Evolutionary conservation across 2,113 vertebrate species (phyloP).

Genomic region (Pipa parva): DNA sequence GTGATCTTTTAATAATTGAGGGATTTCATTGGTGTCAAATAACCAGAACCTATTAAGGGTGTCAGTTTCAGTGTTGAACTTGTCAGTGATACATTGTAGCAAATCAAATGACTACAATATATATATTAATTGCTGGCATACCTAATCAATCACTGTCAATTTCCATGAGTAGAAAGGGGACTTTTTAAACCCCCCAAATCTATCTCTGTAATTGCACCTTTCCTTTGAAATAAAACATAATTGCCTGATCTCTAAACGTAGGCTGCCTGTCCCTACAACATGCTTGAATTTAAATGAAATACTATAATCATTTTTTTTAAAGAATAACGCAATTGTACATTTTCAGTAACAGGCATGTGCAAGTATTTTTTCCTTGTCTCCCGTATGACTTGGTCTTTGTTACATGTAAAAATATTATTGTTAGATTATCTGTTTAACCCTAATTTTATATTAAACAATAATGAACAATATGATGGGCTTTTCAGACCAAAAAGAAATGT

Average conservation of each 20-base stretch:
- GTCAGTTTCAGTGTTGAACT: constrained; percentile 42
- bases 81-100: constrained; percentile 43
- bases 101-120: constrained; percentile 44
- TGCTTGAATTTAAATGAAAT: no score
- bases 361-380: neutral
- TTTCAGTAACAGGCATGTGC: neutral
- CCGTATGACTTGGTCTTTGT: neutral
- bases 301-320: no score
- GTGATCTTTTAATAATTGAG: constrained; percentile 32
- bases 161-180: constrained; percentile 13
- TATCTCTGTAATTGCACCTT: constrained; percentile 35
- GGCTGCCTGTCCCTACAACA: neutral
- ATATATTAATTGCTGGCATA: constrained; percentile 44
- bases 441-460: no score
- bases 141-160: constrained; percentile 43
- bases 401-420: neutral
- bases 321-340: no score
- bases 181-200: constrained; percentile 27
- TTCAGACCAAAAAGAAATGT: no score
- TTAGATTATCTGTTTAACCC: no score
- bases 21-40: constrained; percentile 35
- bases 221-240: constrained; percentile 22
- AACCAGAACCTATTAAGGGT: constrained; percentile 40
- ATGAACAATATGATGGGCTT: no score
- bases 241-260: constrained; percentile 10